Evolutionary conservation across 1,140 invertebrate genomes (phyloP), one percentile per base, ranked within the genome.

Genomic region (Eupeodes corollae): DNA sequence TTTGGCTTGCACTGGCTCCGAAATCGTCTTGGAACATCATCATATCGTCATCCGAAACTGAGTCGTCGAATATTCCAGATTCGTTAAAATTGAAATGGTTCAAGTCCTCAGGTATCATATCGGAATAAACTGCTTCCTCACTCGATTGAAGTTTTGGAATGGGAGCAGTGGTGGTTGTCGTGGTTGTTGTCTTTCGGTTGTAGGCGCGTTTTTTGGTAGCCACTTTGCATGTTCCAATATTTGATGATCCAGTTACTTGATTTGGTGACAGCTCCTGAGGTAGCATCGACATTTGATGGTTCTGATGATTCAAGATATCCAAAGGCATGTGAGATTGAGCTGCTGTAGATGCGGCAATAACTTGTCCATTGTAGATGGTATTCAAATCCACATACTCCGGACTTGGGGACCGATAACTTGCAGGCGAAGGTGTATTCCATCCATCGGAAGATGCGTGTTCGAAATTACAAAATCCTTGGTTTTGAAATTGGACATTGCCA

Each of bases 401-500:
- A 55, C 74, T 77, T 34, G 75, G 58, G 3, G 71, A 79, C n/a
- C 77, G 64, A 47, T 75, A 56, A 51, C 76, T 78, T 2, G 75
- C 70, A 3, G 77, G 76, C 51, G 75, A 77, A 0, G 77, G 76
- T 3, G 76, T 77, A 51, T 77, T 72, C 72, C 76, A 79, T 18
- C 76, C 76, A 61, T 78, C 76, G 8, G 64, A 67, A 44, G 58
- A 63, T 43, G 64, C 63, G 47, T 65, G 62, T 50, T 67, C 64
- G 34, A 65, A 67, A 33, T 54, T 63, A 35, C 62, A 61, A 44
- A 62, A 66, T 6, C 63, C 61, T 63, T 61, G 46, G 53, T 47
- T 0, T 11, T 38, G 14, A 42, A 62, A 59, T 33, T 50, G 59
- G 16, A 61, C 54, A 12, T 44, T 47, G 5, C 62, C 62, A 57